Base-by-base conservation (phyloP, 2,888 invertebrate genomes). In the Marasmarcha lunaedactyla region DNA sequence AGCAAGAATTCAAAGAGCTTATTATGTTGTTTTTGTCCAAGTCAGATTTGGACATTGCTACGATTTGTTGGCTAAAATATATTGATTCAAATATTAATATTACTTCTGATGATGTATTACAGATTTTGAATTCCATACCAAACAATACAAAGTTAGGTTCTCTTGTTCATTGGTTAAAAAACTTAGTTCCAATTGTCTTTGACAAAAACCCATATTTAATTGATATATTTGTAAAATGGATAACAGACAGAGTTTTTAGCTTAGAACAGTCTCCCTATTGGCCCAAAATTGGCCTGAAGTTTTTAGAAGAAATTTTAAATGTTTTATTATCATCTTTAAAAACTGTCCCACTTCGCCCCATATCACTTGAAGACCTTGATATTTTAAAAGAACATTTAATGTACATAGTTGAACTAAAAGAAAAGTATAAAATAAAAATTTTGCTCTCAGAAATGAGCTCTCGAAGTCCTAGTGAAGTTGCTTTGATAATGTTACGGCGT, bases 271-370 rank as follows among this genome's bases (percentile, higher is more conserved):
- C 83, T 25, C 50, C 60, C 41, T 81, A 81, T 54, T 85, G 84
- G 84, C 84, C 84, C 15, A 84, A 84, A 63, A 78, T 84, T 46
- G 84, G 83, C 1, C 53, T 77, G 5, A 83, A 77, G 52, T 81
- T 78, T 48, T 64, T 77, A 47, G 71, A 74, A 48, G 71, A 77
- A 50, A 61, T 81, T 36, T 57, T 64, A 42, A 45, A 46, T 39
- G 68, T 81, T 35, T 51, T 83, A 37, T 71, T 76, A 55, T 57
- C 51, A 27, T 78, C 78, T 30, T 48, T 73, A 39, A 76, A 70
- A 57, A 64, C 65, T 11, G 70, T 81, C 45, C 54, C 65, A 38
- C 48, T 83, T 33, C 59, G 73, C 43, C 83, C 81, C 34, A 62
- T 74, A 46, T 76, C 81, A 42, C 67, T 83, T 59, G 81, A 83